These are phyloP conservation scores for Styela plicata DNA, from an alignment of 23 tunicate species.

Conservation along the genomic window DNA sequence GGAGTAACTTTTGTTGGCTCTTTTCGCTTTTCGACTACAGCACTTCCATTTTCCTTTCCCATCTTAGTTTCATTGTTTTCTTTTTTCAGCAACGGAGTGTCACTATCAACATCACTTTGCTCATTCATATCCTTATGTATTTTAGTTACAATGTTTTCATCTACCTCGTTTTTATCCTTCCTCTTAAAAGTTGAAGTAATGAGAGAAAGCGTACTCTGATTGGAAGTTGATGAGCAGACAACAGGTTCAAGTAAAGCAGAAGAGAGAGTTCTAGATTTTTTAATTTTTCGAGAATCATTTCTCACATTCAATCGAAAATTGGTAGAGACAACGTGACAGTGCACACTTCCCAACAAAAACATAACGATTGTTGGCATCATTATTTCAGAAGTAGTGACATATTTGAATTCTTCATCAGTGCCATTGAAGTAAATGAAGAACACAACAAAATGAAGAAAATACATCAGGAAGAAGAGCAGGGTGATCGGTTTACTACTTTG, in stretches of 20 bases:
- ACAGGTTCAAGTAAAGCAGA: conserved; percentile 76
- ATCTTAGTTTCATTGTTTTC: background rate
- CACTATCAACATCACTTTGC: background rate
- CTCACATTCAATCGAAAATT: conserved; percentile 29
- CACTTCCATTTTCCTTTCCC: background rate
- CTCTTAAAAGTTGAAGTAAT: conserved; percentile 33
- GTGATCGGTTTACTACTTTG: conserved; percentile 46
- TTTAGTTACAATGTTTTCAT: background rate
- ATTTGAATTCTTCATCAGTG: conserved; percentile 13
- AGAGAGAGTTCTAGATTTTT: conserved; percentile 39
- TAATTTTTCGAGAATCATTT: conserved; percentile 17
- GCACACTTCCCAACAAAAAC: conserved; percentile 53
- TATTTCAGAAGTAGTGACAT: conserved; percentile 43
- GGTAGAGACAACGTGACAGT: conserved; percentile 87
- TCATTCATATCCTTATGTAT: background rate
- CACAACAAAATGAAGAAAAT: conserved; percentile 24
- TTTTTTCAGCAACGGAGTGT: background rate
- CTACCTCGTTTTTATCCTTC: background rate
- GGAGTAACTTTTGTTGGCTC: background rate
- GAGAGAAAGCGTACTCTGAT: conserved; percentile 32
- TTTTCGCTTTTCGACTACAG: background rate
- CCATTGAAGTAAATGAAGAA: conserved; percentile 4
- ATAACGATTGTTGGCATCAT: conserved; percentile 49
- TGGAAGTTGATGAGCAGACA: conserved; percentile 20
- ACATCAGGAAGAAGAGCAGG: conserved; percentile 26